phyloP scores from a whole-genome alignment of 92 coral and sea anemone species.

The Hydrozoanthus gracilis region DNA sequence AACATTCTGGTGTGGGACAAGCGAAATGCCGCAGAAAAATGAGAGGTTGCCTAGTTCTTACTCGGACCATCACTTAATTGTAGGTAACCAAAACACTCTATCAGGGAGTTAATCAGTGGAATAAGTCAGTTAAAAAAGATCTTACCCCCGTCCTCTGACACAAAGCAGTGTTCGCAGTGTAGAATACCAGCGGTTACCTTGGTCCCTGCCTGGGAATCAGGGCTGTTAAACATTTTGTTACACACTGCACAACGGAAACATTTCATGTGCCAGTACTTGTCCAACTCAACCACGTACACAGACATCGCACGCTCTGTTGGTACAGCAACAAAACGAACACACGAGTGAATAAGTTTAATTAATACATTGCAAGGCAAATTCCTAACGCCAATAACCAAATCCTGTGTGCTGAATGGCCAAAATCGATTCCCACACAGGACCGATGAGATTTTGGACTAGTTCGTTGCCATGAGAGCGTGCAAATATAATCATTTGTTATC shows the following conservation, averaged over 20 bases:
- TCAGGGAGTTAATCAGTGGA: neutral
- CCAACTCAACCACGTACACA: constrained; percentile 86
- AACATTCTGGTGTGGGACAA: too few species aligned
- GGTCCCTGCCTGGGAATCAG: constrained; percentile 52
- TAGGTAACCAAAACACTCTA: neutral
- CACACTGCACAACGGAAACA: constrained; percentile 97
- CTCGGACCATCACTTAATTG: neutral
- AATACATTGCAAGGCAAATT: too few species aligned
- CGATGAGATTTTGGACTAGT: too few species aligned
- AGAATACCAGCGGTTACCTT: constrained; percentile 73
- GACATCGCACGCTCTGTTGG: constrained; percentile 63
- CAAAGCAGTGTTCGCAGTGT: constrained; percentile 88
- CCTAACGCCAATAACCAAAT: too few species aligned
- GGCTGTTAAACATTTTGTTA: constrained; percentile 82
- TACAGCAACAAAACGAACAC: neutral
- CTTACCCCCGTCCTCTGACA: constrained; percentile 81
- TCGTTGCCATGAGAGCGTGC: too few species aligned
- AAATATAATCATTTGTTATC: too few species aligned
- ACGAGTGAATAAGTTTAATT: too few species aligned
- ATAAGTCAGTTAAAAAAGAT: neutral
- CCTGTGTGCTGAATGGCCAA: too few species aligned
- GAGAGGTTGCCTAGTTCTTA: neutral
- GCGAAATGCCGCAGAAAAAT: too few species aligned
- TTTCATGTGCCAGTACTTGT: constrained; percentile 96
- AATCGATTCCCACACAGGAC: too few species aligned